These are phyloP conservation scores for Sitta europaea DNA, from an alignment of 2,113 vertebrate genomes.

Conservation along the genomic window DNA sequence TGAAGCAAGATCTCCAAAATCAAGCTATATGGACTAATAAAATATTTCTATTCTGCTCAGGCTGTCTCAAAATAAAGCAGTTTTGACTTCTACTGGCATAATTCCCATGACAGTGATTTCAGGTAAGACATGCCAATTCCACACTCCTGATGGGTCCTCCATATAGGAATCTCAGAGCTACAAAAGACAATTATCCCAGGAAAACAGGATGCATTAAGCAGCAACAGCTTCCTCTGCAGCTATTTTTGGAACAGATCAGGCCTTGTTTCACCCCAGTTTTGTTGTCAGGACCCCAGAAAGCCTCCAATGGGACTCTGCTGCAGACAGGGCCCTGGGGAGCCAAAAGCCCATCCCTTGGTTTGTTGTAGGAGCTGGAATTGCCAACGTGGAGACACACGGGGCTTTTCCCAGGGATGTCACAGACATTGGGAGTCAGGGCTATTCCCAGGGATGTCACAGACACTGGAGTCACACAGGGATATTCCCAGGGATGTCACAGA, in stretches of 20 bases:
- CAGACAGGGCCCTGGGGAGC: neutral
- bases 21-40: rapidly evolving
- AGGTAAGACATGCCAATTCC: rapidly evolving
- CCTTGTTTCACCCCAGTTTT: rapidly evolving
- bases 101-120: neutral
- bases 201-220: rapidly evolving
- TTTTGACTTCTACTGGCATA: rapidly evolving
- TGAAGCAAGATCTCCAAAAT: neutral
- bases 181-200: neutral
- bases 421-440: neutral
- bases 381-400: rapidly evolving
- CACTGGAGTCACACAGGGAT: rapidly evolving
- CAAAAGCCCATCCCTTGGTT: neutral
- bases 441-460: neutral
- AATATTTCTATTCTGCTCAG: neutral
- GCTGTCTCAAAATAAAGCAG: neutral
- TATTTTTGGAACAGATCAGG: neutral
- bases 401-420: neutral
- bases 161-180: rapidly evolving
- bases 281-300: neutral
- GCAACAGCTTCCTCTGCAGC: neutral
- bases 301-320: rapidly evolving
- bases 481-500: neutral
- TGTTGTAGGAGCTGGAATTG: neutral
- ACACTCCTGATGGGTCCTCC: too few relatives aligned